phyloP scores from a whole-genome alignment of 2,888 invertebrate genomes.

The Ferdinandea cuprea region DNA sequence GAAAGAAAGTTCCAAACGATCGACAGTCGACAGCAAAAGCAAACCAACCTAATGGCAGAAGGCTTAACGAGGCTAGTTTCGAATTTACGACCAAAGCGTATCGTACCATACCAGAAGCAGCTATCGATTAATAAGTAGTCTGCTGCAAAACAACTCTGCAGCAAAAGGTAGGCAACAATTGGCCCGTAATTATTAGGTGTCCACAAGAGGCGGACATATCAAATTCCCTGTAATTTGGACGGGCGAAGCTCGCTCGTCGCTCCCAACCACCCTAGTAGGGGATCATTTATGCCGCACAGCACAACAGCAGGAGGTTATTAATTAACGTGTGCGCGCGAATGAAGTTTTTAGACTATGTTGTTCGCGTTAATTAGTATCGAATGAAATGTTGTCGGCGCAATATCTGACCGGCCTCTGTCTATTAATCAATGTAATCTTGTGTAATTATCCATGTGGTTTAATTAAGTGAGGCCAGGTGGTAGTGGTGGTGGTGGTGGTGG shows the following conservation, averaged over 20 bases:
- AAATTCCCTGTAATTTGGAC: slow-evolving; percentile 70
- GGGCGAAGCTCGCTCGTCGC: slow-evolving; percentile 24
- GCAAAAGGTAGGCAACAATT: slow-evolving; percentile 57
- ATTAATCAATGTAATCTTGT: slow-evolving; percentile 74
- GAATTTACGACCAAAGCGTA: slow-evolving; percentile 38
- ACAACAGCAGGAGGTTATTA: slow-evolving; percentile 71
- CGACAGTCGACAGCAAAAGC: background rate
- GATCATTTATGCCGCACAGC: slow-evolving; percentile 11
- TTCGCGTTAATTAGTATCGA: slow-evolving; percentile 75
- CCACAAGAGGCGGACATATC: slow-evolving; percentile 71
- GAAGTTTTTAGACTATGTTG: slow-evolving; percentile 70
- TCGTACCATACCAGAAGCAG: slow-evolving; percentile 2
- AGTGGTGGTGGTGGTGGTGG: no score
- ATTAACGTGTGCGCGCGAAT: slow-evolving; percentile 72
- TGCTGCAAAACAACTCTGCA: slow-evolving; percentile 8
- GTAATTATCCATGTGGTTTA: slow-evolving; percentile 74
- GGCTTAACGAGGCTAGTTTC: slow-evolving; percentile 46
- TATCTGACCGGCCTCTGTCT: slow-evolving; percentile 74
- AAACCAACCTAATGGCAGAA: background rate
- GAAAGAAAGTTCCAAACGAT: background rate
- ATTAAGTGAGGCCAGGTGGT: slow-evolving; percentile 73
- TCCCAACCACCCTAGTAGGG: slow-evolving; percentile 10
- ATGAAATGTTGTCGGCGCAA: slow-evolving; percentile 74
- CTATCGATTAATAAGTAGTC: slow-evolving; percentile 68
- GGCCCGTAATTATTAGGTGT: slow-evolving; percentile 70